These are phyloP conservation scores for Ctenoplectra terminalis DNA, from an alignment of 1,140 invertebrate genomes.

Conservation along the genomic window DNA sequence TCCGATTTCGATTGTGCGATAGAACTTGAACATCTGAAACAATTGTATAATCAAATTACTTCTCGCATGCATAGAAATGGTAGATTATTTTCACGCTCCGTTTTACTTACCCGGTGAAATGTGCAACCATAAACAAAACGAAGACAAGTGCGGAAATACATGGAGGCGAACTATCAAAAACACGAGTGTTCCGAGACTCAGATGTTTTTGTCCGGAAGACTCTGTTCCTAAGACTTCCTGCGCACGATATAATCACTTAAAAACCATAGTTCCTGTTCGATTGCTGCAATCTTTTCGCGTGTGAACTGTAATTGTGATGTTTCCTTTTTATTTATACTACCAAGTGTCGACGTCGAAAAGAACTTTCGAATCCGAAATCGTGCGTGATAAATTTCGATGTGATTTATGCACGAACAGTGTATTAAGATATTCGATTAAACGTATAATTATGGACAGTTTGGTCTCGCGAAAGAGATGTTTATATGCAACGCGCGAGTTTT, in stretches of 20 bases:
- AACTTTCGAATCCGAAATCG: conserved; percentile 9
- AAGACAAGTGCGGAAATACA: not conserved
- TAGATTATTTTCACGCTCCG: not conserved
- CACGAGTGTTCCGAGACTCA: not conserved
- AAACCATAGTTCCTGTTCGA: conserved; percentile 37
- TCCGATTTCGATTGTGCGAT: not conserved
- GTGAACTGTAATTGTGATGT: conserved; percentile 14
- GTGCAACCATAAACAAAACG: conserved; percentile 22
- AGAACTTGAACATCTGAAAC: not conserved
- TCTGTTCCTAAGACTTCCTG: not conserved
- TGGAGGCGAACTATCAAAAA: not conserved
- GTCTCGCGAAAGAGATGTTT: not conserved
- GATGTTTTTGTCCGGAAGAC: not conserved
- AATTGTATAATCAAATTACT: not conserved
- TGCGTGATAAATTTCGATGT: not conserved
- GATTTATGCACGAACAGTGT: not conserved
- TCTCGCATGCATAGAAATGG: not conserved
- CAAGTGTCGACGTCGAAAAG: not conserved
- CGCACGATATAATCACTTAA: not conserved
- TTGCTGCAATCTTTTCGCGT: not conserved
- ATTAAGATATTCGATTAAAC: not conserved
- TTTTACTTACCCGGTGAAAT: not conserved
- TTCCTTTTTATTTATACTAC: not conserved
- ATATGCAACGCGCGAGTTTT: conserved; percentile 5
- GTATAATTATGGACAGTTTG: not conserved